Evolutionary conservation across 35 echinoderm and acorn worm genomes (phyloP), one percentile per base, ranked within the genome.

Genomic region (Lytechinus variegatus): DNA sequence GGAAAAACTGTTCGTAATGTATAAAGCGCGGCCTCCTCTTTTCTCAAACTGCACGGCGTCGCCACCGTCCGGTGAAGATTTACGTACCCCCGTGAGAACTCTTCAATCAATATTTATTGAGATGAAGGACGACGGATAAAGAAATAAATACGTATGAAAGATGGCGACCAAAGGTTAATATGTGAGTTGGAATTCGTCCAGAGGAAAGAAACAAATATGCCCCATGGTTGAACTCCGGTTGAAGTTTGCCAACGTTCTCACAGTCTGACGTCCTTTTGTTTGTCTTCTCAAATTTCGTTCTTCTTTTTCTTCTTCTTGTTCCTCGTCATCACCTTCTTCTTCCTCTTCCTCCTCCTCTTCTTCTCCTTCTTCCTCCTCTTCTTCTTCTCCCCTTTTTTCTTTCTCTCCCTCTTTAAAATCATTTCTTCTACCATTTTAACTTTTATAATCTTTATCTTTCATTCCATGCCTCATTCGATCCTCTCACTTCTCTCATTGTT

Each of bases 111-210:
- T 90, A 90, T 90, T 90, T 90, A 90, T 90, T 54, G 88, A 90
- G 88, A 90, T 29, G 88, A 90, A 90, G 88, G 88, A 90, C 88
- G 52, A 54, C 1, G 28, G 88, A 90, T 90, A 90, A 90, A 90
- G 88, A 90, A 90, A 90, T 90, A 52, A 90, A 44, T 44, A 90
- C 88, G 88, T 90, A 90, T 44, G 88, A 44, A 54, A 90, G 52
- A 90, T 90, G 88, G 88, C 88, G 88, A 54, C 28, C 88, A 90
- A 90, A 90, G 88, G 88, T 90, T 90, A 90, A 90, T 90, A 90
- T 90, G 88, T 90, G 88, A 44, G 52, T 90, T 90, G 88, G 88
- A 90, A 90, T 90, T 90, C 28, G 88, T 90, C 88, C 88, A 90
- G 88, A 90, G 88, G 24, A 90, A 90, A 54, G 88, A 52, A 90